Base-by-base conservation (phyloP, 2,113 vertebrate species). In the Ursus arctos region DNA sequence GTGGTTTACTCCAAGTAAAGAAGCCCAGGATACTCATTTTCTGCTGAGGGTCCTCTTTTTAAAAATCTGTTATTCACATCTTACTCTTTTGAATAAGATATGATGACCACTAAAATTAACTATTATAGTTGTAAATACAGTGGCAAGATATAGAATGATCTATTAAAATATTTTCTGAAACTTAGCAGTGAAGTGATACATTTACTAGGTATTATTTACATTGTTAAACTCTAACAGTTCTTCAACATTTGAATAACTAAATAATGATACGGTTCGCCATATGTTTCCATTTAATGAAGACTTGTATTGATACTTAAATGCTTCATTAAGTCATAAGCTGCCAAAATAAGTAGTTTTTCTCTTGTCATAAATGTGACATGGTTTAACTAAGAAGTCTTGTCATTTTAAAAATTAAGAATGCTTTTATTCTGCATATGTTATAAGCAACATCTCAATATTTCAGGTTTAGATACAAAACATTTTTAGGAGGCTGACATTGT, bases 301-400 rank as follows among this genome's bases (percentile, higher is more conserved):
- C 88, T 98, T 98, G 97, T 98, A 98, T 98, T 98, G 98, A 98
- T 98, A 98, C 96, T 98, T 98, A 97, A 84, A 98, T 97, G 97
- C 94, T 98, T 99, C 98, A 98, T 98, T 98, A 98, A 98, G 97
- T 97, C 98, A 94, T 87, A 97, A 98, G 86, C 97, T 98, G 98
- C 97, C 98, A 98, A 98, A 99, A 98, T 97, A 97, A 98, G 94
- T 86, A 94, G 97, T 98, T 98, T 98, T 89, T 97, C 96, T 98
- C 98, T 98, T 98, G 98, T 98, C 98, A 99, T 53, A 98, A 97
- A 98, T 97, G 93, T 99, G 98, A 98, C 98, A 98, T 87, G 77
- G 94, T 98, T 99, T 98, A 98, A 88, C 96, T 97, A 98, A 98
- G 97, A 98, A 98, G 67, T 97, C 97, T 84, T 98, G 94, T 97